Evolutionary conservation across 2,113 vertebrate species (phyloP), one percentile per base, ranked within the genome.

Genomic region (Hiodon alosoides): DNA sequence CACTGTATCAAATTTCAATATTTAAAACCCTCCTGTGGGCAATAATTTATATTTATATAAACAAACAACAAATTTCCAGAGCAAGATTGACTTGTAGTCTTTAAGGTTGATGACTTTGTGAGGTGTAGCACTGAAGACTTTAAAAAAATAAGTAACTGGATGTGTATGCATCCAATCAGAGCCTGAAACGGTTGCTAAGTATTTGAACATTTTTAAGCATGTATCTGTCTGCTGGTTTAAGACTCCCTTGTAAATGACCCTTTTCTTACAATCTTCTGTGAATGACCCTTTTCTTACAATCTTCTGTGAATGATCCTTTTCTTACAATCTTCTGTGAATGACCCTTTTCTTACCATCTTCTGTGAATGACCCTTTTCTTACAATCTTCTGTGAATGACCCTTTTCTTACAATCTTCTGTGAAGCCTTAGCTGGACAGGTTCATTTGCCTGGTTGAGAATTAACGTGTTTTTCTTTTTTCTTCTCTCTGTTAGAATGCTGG

Each of bases 1-100:
- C n/a, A n/a, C n/a, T n/a, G n/a, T n/a, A n/a, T n/a, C n/a, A n/a
- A n/a, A 9, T 60, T 60, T 14, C 58, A 3, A 9, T 60, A 14
- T 52, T 31, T 57, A 64, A 47, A 53, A 59, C 48, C 71, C 59
- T 60, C 58, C 17, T 54, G 58, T 6, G 59, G 71, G 5, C 71
- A 48, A 57, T 6, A 73, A 57, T 73, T 61, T 62, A 51, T 10
- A 71, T 5, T 8, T 73, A 11, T 6, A 69, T 61, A 72, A 72
- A 72, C 71, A 72, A 72, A 51, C 13, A 51, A n/a, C 46, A 17
- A 48, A 58, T 60, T 5, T 3, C 46, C 14, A 5, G 9, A 67
- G 46, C 3, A 47, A 8, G 66, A 67, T 50, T 52, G 13, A 61
- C n/a, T 60, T 52, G 71, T 47, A 47, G 47, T 51, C 16, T 55